Percentiles rank a stretch among this genome's conserved stretches.
Evolutionary conservation across 2,888 invertebrate genomes (phyloP).

Genomic region (Tenodera sinensis): DNA sequence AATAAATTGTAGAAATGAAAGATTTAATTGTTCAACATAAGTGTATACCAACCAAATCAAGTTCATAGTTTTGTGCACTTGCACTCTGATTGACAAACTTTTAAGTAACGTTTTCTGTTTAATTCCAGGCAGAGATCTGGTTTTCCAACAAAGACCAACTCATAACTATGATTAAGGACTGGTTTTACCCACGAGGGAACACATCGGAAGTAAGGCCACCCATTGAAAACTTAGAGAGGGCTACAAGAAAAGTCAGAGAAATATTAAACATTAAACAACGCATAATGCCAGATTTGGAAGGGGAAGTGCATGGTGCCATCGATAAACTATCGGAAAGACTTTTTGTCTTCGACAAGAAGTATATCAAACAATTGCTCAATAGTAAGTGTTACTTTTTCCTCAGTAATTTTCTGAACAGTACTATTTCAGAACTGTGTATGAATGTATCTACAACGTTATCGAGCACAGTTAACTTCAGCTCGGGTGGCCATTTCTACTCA

Average conservation of each 20-base stretch:
- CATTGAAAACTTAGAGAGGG: conserved; percentile 11
- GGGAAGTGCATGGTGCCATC: conserved; percentile 20
- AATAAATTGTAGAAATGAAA: too few relatives aligned
- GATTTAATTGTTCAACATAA: too few relatives aligned
- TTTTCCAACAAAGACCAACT: conserved; percentile 23
- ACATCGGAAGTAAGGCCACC: conserved; percentile 16
- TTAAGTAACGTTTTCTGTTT: background rate
- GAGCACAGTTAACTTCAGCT: too few relatives aligned
- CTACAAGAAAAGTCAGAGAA: conserved; percentile 23
- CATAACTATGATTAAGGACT: conserved; percentile 6
- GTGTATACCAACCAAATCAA: too few relatives aligned
- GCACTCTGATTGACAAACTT: background rate
- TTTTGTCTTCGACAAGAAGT: conserved; percentile 25
- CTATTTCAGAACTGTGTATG: too few relatives aligned
- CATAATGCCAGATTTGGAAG: conserved; percentile 21
- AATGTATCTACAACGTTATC: too few relatives aligned
- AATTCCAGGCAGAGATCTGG: conserved; percentile 21
- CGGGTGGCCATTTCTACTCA: too few relatives aligned
- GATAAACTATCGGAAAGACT: conserved; percentile 19
- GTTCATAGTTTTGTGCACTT: too few relatives aligned
- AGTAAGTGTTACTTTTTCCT: conserved; percentile 3
- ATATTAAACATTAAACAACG: conserved; percentile 23
- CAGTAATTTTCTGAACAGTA: too few relatives aligned
- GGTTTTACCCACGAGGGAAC: conserved; percentile 20
- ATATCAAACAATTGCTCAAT: conserved; percentile 3